These are phyloP conservation scores for Mastomys natalensis DNA, from an alignment of 2,113 vertebrate species.

Conservation along the genomic window DNA sequence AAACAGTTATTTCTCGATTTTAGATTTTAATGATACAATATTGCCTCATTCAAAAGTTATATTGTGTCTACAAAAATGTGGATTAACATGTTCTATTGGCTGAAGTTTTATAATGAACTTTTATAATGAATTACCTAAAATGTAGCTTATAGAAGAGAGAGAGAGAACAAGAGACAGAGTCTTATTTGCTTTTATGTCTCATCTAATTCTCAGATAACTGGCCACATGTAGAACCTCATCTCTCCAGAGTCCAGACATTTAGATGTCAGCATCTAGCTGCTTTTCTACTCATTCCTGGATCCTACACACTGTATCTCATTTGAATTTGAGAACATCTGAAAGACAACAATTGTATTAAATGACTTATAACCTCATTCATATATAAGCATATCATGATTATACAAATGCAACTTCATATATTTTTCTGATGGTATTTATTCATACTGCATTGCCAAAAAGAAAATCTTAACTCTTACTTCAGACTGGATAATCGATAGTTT, in stretches of 20 bases:
- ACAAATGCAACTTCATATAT: constrained; percentile 23
- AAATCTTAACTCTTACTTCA: neutral
- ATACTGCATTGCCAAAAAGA: neutral
- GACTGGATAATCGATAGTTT: neutral
- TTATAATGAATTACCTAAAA: neutral
- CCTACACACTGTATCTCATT: neutral
- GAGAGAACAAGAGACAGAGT: neutral
- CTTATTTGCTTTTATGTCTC: neutral
- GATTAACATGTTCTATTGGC: neutral
- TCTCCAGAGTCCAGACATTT: neutral
- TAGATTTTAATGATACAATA: neutral
- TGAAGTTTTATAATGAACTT: neutral
- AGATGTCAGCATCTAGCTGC: neutral
- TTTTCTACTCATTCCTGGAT: neutral
- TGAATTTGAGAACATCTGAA: constrained; percentile 42
- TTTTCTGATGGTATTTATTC: neutral
- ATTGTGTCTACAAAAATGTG: neutral
- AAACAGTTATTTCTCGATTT: neutral
- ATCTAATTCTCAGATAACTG: neutral
- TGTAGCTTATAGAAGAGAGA: neutral
- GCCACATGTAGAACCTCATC: neutral
- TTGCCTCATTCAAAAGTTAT: neutral
- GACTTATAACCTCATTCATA: neutral
- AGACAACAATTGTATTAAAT: constrained; percentile 18
- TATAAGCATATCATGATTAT: neutral